Evolutionary conservation across 2,797 vertebrate genomes (phyloP).

Genomic region (Aselliscus stoliczkanus): DNA sequence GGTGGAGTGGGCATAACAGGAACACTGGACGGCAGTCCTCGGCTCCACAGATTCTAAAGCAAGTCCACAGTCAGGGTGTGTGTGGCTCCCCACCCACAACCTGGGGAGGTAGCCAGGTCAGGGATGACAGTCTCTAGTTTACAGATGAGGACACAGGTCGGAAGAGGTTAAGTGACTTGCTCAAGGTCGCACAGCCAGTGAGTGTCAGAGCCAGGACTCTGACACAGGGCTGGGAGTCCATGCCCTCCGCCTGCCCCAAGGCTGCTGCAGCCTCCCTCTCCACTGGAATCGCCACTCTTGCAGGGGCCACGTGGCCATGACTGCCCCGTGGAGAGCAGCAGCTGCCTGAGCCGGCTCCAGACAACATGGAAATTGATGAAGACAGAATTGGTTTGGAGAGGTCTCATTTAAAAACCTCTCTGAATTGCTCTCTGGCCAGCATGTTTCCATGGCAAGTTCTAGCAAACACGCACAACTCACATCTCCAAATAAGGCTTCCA

Average conservation of each 20-base stretch:
- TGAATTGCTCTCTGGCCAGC: neutral
- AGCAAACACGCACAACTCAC: neutral
- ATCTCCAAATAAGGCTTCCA: neutral
- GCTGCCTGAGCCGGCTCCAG: neutral
- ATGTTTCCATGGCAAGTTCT: neutral
- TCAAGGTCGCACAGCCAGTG: neutral
- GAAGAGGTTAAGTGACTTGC: neutral
- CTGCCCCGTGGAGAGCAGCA: fast-evolving
- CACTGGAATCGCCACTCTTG: neutral
- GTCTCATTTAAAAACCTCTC: neutral
- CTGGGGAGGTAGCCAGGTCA: neutral
- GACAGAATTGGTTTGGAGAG: neutral
- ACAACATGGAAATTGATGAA: neutral
- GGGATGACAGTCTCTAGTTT: neutral
- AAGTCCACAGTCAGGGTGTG: neutral
- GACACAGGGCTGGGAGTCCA: neutral
- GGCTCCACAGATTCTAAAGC: neutral
- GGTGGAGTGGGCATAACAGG: fast-evolving
- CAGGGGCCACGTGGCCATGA: neutral
- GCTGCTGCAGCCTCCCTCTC: neutral
- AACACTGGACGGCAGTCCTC: neutral
- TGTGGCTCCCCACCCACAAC: neutral
- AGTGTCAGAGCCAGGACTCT: neutral
- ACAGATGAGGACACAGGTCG: neutral
- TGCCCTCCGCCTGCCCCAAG: fast-evolving